A percentile compares a stretch with the other conserved stretches of the same genome.
Conservation (phyloP, 1,140 invertebrate genomes). For the Cataglyphis hispanica region DNA sequence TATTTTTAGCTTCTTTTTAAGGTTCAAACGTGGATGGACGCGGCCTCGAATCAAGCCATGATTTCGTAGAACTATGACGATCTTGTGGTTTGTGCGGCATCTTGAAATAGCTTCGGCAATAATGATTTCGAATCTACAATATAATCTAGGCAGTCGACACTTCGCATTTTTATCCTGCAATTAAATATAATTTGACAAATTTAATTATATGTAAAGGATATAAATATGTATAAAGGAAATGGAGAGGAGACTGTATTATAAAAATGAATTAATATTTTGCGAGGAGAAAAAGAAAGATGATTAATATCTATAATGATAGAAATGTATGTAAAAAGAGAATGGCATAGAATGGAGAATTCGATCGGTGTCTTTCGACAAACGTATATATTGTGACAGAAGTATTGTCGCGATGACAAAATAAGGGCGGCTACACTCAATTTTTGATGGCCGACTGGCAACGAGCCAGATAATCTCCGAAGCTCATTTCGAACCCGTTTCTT, state of each 20-base stretch:
- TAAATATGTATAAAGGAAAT: background rate
- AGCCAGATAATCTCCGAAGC: slow-evolving; percentile 74
- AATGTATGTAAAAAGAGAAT: background rate
- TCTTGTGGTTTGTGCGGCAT: slow-evolving; percentile 51
- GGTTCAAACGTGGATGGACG: background rate
- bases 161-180: slow-evolving; percentile 1
- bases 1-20: slow-evolving; percentile 65
- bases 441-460: slow-evolving; percentile 64
- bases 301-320: background rate
- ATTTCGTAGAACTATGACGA: slow-evolving; percentile 59
- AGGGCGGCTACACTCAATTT: slow-evolving; percentile 70
- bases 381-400: slow-evolving; percentile 66
- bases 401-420: slow-evolving; percentile 74
- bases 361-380: slow-evolving; percentile 15
- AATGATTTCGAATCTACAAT: slow-evolving; percentile 8
- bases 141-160: background rate
- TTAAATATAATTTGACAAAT: background rate
- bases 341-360: background rate
- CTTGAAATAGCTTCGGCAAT: slow-evolving; percentile 1
- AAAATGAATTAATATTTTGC: background rate
- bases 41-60: slow-evolving; percentile 14
- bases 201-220: background rate
- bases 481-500: slow-evolving; percentile 76
- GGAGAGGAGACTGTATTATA: background rate
- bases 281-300: background rate